phyloP scores from a whole-genome alignment of 2,888 invertebrate species.

The Pantelozetes paolii region DNA sequence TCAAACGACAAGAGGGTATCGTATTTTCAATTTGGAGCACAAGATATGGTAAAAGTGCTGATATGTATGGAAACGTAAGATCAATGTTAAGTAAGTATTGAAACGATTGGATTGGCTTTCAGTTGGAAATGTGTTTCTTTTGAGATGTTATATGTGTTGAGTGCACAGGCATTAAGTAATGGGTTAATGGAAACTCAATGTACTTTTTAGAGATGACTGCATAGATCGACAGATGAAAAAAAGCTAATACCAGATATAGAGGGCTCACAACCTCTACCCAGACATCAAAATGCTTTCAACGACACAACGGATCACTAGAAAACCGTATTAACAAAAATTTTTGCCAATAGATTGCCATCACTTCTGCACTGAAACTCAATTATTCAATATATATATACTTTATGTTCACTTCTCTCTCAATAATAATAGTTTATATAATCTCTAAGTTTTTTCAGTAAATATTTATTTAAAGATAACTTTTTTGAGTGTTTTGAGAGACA shows the following conservation, averaged over 20 bases:
- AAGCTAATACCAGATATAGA: background rate
- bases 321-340: slow-evolving; percentile 21
- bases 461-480: slow-evolving; percentile 18
- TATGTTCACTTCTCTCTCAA: background rate
- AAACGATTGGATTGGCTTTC: slow-evolving; percentile 20
- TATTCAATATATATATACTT: slow-evolving; percentile 20
- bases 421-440: slow-evolving; percentile 20
- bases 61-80: background rate
- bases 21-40: too few relatives aligned
- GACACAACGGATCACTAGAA: slow-evolving; percentile 31
- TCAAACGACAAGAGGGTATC: background rate
- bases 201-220: slow-evolving; percentile 35
- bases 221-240: slow-evolving; percentile 32
- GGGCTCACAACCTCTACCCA: background rate
- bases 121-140: slow-evolving; percentile 25
- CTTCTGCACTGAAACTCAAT: slow-evolving; percentile 18
- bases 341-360: slow-evolving; percentile 18
- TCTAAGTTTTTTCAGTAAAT: slow-evolving; percentile 5
- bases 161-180: slow-evolving; percentile 32
- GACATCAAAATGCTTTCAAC: slow-evolving; percentile 35
- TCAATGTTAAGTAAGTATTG: background rate
- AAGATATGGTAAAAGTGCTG: slow-evolving; percentile 31
- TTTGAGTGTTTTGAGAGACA: too few relatives aligned
- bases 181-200: slow-evolving; percentile 35
- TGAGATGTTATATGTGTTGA: background rate